A percentile compares a stretch with the other conserved stretches of the same genome.
phyloP scores from a whole-genome alignment of 1,140 invertebrate species.

The Polyergus mexicanus region DNA sequence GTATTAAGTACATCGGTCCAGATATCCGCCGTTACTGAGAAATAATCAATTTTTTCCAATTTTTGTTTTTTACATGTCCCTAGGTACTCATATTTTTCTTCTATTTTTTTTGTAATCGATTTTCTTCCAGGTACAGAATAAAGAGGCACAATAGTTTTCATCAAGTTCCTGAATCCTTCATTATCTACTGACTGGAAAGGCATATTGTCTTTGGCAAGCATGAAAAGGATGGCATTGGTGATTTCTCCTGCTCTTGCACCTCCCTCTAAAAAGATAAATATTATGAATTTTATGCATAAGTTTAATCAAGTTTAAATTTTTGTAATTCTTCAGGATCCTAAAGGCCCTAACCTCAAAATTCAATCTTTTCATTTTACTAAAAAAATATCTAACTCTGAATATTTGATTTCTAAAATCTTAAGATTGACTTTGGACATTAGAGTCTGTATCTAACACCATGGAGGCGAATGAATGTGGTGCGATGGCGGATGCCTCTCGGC shows the following conservation, averaged over 20 bases:
- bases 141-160: slow-evolving; percentile 7
- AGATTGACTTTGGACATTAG: too few species aligned
- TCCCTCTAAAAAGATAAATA: slow-evolving; percentile 22
- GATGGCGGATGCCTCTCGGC: neutral
- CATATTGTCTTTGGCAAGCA: slow-evolving; percentile 6
- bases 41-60: slow-evolving; percentile 21
- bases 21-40: neutral
- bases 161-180: slow-evolving; percentile 18
- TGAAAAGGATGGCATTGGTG: slow-evolving; percentile 1
- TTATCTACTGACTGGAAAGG: slow-evolving; percentile 6
- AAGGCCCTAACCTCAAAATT: too few species aligned
- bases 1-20: slow-evolving; percentile 1
- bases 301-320: too few species aligned
- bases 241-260: slow-evolving; percentile 18
- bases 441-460: too few species aligned
- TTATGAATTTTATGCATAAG: too few species aligned
- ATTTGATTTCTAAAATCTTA: too few species aligned
- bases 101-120: slow-evolving; percentile 6
- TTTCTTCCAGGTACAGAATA: slow-evolving; percentile 11
- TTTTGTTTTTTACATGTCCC: neutral
- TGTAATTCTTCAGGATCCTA: too few species aligned
- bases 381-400: too few species aligned
- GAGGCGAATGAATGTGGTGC: too few species aligned
- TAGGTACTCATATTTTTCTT: slow-evolving; percentile 14
- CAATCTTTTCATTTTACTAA: too few species aligned